Evolutionary conservation across 30 jellyfish, hydroid and myxozoan species (phyloP).

Genomic region (Rhopilema esculentum): DNA sequence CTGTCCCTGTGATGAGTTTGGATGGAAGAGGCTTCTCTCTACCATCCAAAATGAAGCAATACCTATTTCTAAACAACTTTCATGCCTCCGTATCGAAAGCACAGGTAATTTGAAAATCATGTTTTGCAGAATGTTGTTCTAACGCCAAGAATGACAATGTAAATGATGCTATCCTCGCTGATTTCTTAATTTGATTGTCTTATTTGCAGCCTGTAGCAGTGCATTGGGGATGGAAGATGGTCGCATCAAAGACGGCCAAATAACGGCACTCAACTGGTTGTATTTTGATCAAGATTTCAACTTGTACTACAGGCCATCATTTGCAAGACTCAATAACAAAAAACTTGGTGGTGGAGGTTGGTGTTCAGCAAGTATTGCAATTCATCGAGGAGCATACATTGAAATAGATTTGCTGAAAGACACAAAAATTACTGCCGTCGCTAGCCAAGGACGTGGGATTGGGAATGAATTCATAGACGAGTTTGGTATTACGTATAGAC

Average conservation of each 20-base stretch:
- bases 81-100: no score
- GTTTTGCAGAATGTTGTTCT: no score
- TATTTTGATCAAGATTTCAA: conserved; percentile 33
- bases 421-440: conserved; percentile 76
- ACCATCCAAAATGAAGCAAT: no score
- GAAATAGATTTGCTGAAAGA: conserved; percentile 82
- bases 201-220: conserved; percentile 50
- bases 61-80: no score
- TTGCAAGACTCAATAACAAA: conserved; percentile 73
- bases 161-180: no score
- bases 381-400: conserved; percentile 66
- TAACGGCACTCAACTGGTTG: conserved; percentile 92
- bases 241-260: conserved; percentile 76
- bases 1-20: no score
- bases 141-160: no score
- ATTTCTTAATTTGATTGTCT: not conserved
- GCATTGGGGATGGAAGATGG: conserved; percentile 96
- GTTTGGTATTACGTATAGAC: conserved; percentile 72
- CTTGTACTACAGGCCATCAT: conserved; percentile 57
- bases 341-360: conserved; percentile 82
- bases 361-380: conserved; percentile 82
- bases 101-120: no score
- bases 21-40: no score
- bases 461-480: conserved; percentile 79
- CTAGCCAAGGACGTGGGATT: conserved; percentile 85